Base-by-base conservation (phyloP, 1,140 invertebrate species). In the Himalopsyche phryganea region DNA sequence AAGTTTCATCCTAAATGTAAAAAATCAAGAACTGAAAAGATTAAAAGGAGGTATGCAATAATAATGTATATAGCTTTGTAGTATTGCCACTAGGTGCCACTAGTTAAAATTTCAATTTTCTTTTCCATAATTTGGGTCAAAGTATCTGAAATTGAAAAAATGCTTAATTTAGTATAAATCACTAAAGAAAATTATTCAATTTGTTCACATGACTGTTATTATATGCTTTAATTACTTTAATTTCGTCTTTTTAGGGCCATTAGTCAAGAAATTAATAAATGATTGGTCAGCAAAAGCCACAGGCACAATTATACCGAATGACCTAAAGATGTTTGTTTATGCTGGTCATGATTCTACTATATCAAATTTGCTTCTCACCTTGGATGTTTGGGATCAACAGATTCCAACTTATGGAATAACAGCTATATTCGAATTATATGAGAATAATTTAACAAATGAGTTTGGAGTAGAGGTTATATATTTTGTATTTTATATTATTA, bases 301-400 rank as follows among this genome's bases (percentile, higher is more conserved):
- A 2, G 75, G 69, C 14, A 77, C 54, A 6, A 60, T 83, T 11
- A 70, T 72, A 11, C 81, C 80, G 1, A 59, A 68, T 6, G 61
- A 70, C 5, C 74, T 80, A 6, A 87, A 87, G 68, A 80, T 88
- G 54, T 85, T 80, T 49, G 78, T 86, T 48, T 90, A 87, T 64
- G 78, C 83, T 3, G 86, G 85, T 4, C 90, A 93, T 66, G 90
- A 93, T 68, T 85, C 84, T 0, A 90, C 87, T 1, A 72, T 92
- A 4, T 80, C 83, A 0, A 85, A 88, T 61, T 66, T 92, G 4
- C 68, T 92, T 20, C 70, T 79, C 6, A 81, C 85, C 0, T 68
- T 94, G 45, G 80, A 82, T 13, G 76, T 90, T 3, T 93, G 86
- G 82, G 81, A 91, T 55, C 72, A 75, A n/a, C 82, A 85, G 65